phyloP scores from a whole-genome alignment of 2,888 invertebrate genomes.

The Lissonota sp. region DNA sequence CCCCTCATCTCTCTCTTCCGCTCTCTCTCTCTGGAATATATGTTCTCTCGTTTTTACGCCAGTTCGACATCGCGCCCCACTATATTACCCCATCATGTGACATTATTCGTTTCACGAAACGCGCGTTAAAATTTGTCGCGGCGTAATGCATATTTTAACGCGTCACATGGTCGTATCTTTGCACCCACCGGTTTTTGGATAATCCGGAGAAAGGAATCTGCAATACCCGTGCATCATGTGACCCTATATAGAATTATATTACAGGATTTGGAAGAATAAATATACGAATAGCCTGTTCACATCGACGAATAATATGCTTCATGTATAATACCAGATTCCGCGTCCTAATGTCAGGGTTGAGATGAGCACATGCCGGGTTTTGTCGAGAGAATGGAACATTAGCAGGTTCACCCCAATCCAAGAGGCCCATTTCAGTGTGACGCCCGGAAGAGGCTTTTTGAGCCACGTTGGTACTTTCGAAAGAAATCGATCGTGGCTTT shows the following conservation, averaged over 20 bases:
- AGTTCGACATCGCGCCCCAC: constrained; percentile 34
- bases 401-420: constrained; percentile 11
- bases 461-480: constrained; percentile 6
- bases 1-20: constrained; percentile 23
- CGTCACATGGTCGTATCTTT: constrained; percentile 23
- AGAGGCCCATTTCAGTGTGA: neutral
- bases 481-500: constrained; percentile 61
- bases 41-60: constrained; percentile 21
- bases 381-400: constrained; percentile 23
- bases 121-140: constrained; percentile 41
- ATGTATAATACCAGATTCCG: neutral
- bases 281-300: constrained; percentile 17
- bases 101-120: constrained; percentile 54
- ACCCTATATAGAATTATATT: too few relatives aligned
- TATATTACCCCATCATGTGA: constrained; percentile 18
- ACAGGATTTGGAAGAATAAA: constrained; percentile 7
- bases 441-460: constrained; percentile 8
- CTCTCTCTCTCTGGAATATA: constrained; percentile 21
- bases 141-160: constrained; percentile 40
- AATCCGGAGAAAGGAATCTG: constrained; percentile 2
- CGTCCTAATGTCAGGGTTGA: constrained; percentile 36
- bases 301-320: neutral
- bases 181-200: neutral
- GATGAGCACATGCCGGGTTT: constrained; percentile 14
- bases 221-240: neutral